phyloP scores from a whole-genome alignment of 2,888 invertebrate species.

The Agonum fuliginosum region DNA sequence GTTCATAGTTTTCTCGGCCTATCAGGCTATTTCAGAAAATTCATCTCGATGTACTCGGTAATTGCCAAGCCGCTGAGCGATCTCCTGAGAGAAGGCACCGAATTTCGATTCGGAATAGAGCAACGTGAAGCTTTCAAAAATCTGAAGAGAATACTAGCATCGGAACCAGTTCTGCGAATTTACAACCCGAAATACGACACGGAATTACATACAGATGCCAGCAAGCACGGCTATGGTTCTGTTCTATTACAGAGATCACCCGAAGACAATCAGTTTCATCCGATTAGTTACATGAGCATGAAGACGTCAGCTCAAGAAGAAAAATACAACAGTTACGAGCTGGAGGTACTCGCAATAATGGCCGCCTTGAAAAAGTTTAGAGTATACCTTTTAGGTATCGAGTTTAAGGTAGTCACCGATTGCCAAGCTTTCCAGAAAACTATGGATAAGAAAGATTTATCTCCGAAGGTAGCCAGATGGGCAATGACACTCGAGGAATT shows the following conservation, averaged over 20 bases:
- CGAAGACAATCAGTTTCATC: constrained; percentile 51
- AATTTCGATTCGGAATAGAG: constrained; percentile 49
- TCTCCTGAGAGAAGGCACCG: constrained; percentile 47
- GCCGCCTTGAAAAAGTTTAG: constrained; percentile 43
- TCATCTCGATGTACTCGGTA: constrained; percentile 54
- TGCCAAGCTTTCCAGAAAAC: constrained; percentile 60
- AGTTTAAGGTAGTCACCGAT: constrained; percentile 61
- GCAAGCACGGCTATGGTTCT: neutral
- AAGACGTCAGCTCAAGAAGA: constrained; percentile 20
- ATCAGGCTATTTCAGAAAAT: constrained; percentile 60
- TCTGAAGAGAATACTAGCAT: constrained; percentile 37
- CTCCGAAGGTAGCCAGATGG: constrained; percentile 62
- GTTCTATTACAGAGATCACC: constrained; percentile 59
- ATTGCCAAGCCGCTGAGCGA: constrained; percentile 59
- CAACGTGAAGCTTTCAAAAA: constrained; percentile 56
- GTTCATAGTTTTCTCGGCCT: constrained; percentile 10
- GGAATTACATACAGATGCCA: constrained; percentile 60
- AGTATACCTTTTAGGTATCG: constrained; percentile 53
- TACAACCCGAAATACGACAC: constrained; percentile 50
- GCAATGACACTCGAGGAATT: constrained; percentile 62
- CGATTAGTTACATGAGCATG: constrained; percentile 26
- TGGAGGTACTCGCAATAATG: constrained; percentile 50
- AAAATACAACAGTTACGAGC: constrained; percentile 32
- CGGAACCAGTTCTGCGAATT: constrained; percentile 61
- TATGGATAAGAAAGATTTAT: constrained; percentile 57